A percentile compares a stretch with the other conserved stretches of the same genome.
These are phyloP conservation scores for Lemur catta DNA, from an alignment of 2,797 vertebrate species.

Conservation along the genomic window DNA sequence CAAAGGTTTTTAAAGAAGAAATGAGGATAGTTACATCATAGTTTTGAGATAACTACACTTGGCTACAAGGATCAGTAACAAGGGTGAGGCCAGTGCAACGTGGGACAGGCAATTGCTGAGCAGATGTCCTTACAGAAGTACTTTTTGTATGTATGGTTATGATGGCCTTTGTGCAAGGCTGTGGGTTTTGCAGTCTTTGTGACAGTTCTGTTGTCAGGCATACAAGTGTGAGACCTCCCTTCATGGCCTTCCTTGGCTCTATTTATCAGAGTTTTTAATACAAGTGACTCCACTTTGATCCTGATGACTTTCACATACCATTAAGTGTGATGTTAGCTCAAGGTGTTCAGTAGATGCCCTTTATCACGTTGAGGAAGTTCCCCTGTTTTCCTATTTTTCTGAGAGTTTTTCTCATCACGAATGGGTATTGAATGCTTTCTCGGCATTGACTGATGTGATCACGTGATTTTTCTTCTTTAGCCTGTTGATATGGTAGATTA, in stretches of 20 bases:
- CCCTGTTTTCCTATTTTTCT: background rate
- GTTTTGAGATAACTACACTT: background rate
- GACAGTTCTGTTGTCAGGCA: background rate
- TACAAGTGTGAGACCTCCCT: background rate
- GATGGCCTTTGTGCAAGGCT: background rate
- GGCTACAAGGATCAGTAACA: background rate
- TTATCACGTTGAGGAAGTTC: background rate
- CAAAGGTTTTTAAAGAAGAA: background rate
- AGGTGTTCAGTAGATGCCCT: background rate
- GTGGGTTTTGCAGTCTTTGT: background rate
- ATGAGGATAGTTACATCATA: background rate
- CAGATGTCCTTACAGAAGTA: background rate
- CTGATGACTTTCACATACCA: background rate
- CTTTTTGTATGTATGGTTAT: background rate
- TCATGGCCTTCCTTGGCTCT: background rate
- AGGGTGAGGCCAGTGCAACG: background rate
- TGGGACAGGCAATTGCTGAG: background rate
- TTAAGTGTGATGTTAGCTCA: background rate
- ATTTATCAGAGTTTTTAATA: background rate
- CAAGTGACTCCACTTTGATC: background rate
- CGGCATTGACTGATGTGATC: background rate
- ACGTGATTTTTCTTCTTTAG: background rate
- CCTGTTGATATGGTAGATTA: background rate
- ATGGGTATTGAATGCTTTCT: background rate
- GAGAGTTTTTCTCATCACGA: background rate